phyloP scores from a whole-genome alignment of 2,113 vertebrate species.

The Odobenus rosmarus region DNA sequence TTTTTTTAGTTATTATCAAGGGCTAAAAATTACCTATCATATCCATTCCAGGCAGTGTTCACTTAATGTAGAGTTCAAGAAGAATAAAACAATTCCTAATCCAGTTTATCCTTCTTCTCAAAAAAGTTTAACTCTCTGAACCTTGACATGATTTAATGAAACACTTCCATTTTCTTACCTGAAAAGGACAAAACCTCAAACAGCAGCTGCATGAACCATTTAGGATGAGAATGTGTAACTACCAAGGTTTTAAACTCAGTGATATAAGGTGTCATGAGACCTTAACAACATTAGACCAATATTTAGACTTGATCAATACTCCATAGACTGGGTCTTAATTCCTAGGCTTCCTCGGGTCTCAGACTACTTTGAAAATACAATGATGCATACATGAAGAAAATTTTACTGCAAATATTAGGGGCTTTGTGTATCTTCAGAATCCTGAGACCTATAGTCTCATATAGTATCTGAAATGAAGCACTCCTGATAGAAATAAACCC shows the following conservation, averaged over 20 bases:
- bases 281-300: not conserved
- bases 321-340: not conserved
- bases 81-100: slow-evolving; percentile 6
- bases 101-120: not conserved
- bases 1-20: not conserved
- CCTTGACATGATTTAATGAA: not conserved
- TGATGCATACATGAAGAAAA: not conserved
- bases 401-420: not conserved
- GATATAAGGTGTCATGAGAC: not conserved
- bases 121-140: not conserved
- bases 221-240: not conserved
- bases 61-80: not conserved
- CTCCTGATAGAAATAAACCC: not conserved
- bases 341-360: not conserved
- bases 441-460: not conserved
- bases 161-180: not conserved
- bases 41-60: not conserved
- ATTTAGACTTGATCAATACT: not conserved
- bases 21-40: not conserved
- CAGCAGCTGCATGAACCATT: not conserved
- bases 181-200: not conserved
- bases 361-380: not conserved
- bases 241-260: not conserved
- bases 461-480: not conserved
- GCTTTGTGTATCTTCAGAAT: not conserved